Percentiles rank a stretch among this genome's conserved stretches.
phyloP scores from a whole-genome alignment of 2,797 vertebrate genomes.

The Clangula hyemalis region DNA sequence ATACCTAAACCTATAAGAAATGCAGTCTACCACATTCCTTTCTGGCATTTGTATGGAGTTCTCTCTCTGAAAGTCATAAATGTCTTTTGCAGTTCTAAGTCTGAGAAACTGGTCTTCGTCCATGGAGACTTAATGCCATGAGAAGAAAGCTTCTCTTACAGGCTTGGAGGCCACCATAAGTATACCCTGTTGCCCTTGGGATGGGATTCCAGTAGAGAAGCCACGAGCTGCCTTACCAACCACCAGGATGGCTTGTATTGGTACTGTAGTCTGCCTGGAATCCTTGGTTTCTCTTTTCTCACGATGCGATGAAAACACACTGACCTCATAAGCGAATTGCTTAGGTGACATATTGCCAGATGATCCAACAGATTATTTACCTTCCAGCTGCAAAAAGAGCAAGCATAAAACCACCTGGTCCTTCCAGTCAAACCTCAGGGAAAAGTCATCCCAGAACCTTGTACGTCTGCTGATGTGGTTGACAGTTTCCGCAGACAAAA shows the following conservation, averaged over 20 bases:
- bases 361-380: neutral
- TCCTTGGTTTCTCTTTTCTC: neutral
- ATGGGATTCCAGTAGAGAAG: neutral
- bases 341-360: neutral
- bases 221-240: neutral
- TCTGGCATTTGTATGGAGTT: neutral
- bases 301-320: neutral
- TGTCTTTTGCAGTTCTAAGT: neutral
- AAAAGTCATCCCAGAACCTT: neutral
- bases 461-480: neutral
- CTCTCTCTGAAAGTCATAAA: neutral
- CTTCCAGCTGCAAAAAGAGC: neutral
- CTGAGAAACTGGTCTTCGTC: neutral
- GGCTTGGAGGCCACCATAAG: neutral
- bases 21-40: neutral
- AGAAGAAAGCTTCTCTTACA: neutral
- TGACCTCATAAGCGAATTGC: neutral
- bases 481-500: neutral
- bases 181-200: neutral
- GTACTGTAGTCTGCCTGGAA: neutral
- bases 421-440: neutral
- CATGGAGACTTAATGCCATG: neutral
- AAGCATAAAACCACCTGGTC: neutral
- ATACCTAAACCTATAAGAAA: neutral
- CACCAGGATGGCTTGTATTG: neutral